These are phyloP conservation scores for Macrocentrus cingulum DNA, from an alignment of 1,140 invertebrate genomes.

Conservation along the genomic window DNA sequence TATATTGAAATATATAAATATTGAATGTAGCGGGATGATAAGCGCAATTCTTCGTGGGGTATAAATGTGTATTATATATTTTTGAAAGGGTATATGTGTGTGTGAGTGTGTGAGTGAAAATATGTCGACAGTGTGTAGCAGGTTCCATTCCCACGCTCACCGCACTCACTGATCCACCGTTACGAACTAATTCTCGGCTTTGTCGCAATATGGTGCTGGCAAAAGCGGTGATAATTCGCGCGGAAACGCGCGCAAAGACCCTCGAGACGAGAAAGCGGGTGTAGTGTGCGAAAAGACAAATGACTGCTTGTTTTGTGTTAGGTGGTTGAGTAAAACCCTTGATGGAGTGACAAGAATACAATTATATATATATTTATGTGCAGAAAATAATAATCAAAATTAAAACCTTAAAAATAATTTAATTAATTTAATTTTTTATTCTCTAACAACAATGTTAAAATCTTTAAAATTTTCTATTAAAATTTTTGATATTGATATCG, in stretches of 20 bases:
- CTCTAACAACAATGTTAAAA: too few species aligned
- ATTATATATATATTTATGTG: background rate
- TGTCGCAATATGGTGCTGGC: constrained; percentile 15
- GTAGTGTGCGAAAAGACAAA: constrained; percentile 15
- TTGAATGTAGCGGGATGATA: constrained; percentile 5
- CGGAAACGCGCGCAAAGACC: constrained; percentile 20
- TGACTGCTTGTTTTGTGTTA: constrained; percentile 10
- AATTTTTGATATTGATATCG: too few species aligned
- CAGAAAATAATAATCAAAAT: background rate
- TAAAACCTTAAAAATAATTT: background rate
- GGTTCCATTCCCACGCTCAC: background rate
- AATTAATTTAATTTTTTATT: too few species aligned
- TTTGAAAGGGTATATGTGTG: constrained; percentile 11
- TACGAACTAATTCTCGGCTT: constrained; percentile 17
- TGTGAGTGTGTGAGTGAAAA: constrained; percentile 12
- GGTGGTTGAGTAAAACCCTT: constrained; percentile 4
- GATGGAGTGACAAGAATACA: constrained; percentile 8
- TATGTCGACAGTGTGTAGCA: constrained; percentile 1
- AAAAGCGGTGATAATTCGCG: constrained; percentile 19
- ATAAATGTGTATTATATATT: too few species aligned
- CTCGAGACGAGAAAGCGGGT: background rate
- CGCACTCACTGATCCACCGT: constrained; percentile 8
- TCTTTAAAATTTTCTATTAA: too few species aligned
- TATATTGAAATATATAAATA: background rate
- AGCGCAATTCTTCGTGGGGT: too few species aligned